Evolutionary conservation across 2,113 vertebrate species (phyloP), one percentile per base, ranked within the genome.

Genomic region (Lepus timidus): DNA sequence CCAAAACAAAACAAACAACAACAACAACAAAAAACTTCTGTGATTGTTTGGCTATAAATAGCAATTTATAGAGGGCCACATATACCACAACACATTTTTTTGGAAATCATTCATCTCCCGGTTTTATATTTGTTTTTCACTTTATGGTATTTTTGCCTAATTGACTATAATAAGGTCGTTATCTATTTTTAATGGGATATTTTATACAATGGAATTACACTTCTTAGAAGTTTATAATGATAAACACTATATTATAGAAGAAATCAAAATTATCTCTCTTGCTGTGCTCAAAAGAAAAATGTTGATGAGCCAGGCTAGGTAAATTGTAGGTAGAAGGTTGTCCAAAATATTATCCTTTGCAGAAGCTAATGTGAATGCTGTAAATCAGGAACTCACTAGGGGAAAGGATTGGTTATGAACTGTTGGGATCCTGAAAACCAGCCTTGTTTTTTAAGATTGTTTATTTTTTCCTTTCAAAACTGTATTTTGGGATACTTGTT

Each of bases 101-200:
- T 8, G 6, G 14, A 8, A 75, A 92, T 6, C 1, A 49, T 33
- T 58, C 9, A 70, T 88, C 27, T 64, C 25, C 10, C 51, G 67
- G 0, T 52, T 92, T 80, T 36, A 55, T 16, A 36, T 25, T 49
- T 85, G 19, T 2, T 49, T 83, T 94, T 33, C 19, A n/a, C 0
- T 71, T 2, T 22, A 44, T 11, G 52, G 4, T 27, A 9, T 51
- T 83, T 90, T 87, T 64, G 31, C 27, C 94, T 84, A 79, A 84
- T 74, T 74, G 12, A 74, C 31, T 91, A 91, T 74, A 87, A 88
- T 74, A 84, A 84, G 51, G 10, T 27, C 49, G 78, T 39, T 55
- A 33, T 83, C 7, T 31, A 39, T 71, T 61, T 33, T 91, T 31
- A 67, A 73, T 55, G 9, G 31, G 80, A 88, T 68, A 79, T 71